A percentile compares a stretch with the other conserved stretches of the same genome.
phyloP scores from a whole-genome alignment of 2,113 vertebrate genomes.

The Genyomyrus donnyi region DNA sequence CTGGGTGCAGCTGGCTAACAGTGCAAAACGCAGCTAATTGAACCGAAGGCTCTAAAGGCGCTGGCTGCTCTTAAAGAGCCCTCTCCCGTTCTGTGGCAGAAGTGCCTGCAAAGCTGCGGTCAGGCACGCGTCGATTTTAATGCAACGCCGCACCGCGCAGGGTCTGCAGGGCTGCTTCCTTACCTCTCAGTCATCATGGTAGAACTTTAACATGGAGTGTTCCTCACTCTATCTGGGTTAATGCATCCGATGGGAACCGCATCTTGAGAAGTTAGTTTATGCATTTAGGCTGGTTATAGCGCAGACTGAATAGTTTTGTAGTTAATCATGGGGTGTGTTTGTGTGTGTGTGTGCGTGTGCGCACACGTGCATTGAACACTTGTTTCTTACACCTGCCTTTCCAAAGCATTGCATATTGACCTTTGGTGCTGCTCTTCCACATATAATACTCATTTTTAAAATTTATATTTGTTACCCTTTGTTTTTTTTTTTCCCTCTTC shows the following conservation, averaged over 20 bases:
- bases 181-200: background rate
- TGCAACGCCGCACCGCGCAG: too few species aligned
- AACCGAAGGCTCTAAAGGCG: background rate
- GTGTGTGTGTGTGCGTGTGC: background rate
- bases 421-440: background rate
- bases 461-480: background rate
- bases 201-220: background rate
- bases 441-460: background rate
- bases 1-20: background rate
- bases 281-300: background rate
- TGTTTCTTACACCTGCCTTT: background rate
- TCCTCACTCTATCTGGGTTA: background rate
- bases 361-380: background rate
- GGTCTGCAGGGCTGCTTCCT: background rate
- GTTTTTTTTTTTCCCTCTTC: too few species aligned
- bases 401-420: background rate
- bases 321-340: background rate
- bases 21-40: background rate
- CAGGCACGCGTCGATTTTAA: background rate
- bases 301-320: background rate
- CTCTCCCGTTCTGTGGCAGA: background rate
- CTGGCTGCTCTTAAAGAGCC: background rate
- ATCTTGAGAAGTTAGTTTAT: background rate
- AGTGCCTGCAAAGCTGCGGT: background rate
- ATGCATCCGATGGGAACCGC: background rate